phyloP scores from a whole-genome alignment of 2,797 vertebrate species.

The Sebastes matsubarae region DNA sequence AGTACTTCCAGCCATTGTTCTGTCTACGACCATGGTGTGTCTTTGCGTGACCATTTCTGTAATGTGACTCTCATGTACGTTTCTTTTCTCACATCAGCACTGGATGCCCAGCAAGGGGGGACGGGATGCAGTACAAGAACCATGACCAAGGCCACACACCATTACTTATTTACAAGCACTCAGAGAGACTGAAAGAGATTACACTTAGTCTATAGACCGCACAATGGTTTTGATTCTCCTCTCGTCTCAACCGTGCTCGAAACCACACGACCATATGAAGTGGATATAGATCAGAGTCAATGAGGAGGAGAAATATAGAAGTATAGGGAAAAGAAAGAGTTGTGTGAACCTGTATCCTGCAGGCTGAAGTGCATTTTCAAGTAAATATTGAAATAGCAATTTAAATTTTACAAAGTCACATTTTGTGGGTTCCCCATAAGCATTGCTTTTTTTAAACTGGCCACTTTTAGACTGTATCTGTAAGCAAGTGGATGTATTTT shows the following conservation, averaged over 20 bases:
- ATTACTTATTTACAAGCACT: constrained; percentile 10
- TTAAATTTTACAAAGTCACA: not conserved
- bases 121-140: not conserved
- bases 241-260: not conserved
- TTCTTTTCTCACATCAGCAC: not conserved
- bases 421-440: not conserved
- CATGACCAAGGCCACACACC: constrained; percentile 8
- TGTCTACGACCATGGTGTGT: not conserved
- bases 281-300: not conserved
- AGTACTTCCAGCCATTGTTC: not conserved
- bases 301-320: not conserved
- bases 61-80: constrained; percentile 34
- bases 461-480: not conserved
- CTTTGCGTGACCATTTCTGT: not conserved
- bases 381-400: not conserved
- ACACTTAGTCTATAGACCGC: not conserved
- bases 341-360: not conserved
- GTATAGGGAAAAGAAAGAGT: not conserved
- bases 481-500: not conserved
- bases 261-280: not conserved
- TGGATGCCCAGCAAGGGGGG: not conserved
- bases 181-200: constrained; percentile 2
- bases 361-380: not conserved
- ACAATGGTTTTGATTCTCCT: constrained; percentile 10
- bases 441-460: not conserved